Base-by-base conservation (phyloP, 2,888 invertebrate species). In the Phortica magna region DNA sequence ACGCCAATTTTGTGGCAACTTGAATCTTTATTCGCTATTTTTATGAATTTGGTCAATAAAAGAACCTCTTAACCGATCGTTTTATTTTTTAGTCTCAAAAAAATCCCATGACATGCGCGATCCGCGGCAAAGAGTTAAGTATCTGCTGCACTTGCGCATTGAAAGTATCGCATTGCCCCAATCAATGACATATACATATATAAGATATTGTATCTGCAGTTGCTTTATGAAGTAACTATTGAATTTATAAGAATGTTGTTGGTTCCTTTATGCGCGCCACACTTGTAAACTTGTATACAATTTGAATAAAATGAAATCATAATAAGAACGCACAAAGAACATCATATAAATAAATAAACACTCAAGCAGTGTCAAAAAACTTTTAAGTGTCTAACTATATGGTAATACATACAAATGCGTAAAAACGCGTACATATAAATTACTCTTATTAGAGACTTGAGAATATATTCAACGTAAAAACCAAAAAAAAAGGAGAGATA, bases 371-470 rank as follows among this genome's bases (percentile, higher is more conserved):
- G 84, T 88, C 88, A 85, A 87, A 80, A 85, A 85, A 84, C 84
- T 80, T 79, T 87, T 78, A 81, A 87, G 84, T 84, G 78, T 88
- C 86, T 88, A 85, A 85, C 88, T 88, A 84, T 86, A 86, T 88
- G 85, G 83, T 85, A 85, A 85, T 88, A 81, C 82, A 81, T 76
- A 84, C 86, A 82, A 81, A 86, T 88, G 61, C 61, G 61, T 19
- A n/a, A 31, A 59, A 19, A 22, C 22, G 59, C 22, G 88, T 88
- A 88, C 88, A 88, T 88, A 88, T 85, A 88, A 85, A 88, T 88
- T 85, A 86, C 83, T 86, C 84, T 81, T 88, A 88, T 83, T 86
- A 83, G 81, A 77, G 75, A 64, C 14, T 64, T 64, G 64, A 31
- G 78, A 78, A 79, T 75, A 82, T 7, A 43, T 76, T 31, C 65